A percentile compares a stretch with the other conserved stretches of the same genome.
phyloP scores from a whole-genome alignment of 2,888 invertebrate genomes.

The Merodon equestris region DNA sequence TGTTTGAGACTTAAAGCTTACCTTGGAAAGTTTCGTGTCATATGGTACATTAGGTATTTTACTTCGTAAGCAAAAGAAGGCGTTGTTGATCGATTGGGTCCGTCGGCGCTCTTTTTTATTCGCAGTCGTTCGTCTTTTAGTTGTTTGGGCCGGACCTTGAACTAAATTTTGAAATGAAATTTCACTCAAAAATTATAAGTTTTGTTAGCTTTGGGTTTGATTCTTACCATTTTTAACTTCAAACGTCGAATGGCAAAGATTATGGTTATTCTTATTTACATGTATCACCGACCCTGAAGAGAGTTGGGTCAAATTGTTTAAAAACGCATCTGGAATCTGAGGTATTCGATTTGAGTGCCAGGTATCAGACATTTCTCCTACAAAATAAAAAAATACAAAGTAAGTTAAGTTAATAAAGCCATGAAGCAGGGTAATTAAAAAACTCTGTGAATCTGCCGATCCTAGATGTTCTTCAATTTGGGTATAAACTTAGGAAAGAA shows the following conservation, averaged over 20 bases:
- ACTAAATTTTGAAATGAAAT: slow-evolving; percentile 57
- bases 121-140: slow-evolving; percentile 92
- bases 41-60: slow-evolving; percentile 98
- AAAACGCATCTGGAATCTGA: slow-evolving; percentile 22
- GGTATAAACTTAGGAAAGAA: too few species aligned
- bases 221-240: slow-evolving; percentile 29
- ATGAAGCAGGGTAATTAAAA: too few species aligned
- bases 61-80: slow-evolving; percentile 93
- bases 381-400: slow-evolving; percentile 1
- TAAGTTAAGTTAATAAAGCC: background rate
- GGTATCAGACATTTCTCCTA: slow-evolving; percentile 35
- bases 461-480: too few species aligned
- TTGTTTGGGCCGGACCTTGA: slow-evolving; percentile 76
- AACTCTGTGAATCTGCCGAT: too few species aligned
- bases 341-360: slow-evolving; percentile 40
- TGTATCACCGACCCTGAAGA: slow-evolving; percentile 25
- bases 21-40: slow-evolving; percentile 96
- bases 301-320: slow-evolving; percentile 28
- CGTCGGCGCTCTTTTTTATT: slow-evolving; percentile 96
- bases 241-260: slow-evolving; percentile 18
- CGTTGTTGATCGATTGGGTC: slow-evolving; percentile 96
- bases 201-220: background rate
- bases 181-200: background rate
- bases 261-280: slow-evolving; percentile 16
- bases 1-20: slow-evolving; percentile 74